Evolutionary conservation across 2,113 vertebrate species (phyloP).

Genomic region (Bubo blakistoni): DNA sequence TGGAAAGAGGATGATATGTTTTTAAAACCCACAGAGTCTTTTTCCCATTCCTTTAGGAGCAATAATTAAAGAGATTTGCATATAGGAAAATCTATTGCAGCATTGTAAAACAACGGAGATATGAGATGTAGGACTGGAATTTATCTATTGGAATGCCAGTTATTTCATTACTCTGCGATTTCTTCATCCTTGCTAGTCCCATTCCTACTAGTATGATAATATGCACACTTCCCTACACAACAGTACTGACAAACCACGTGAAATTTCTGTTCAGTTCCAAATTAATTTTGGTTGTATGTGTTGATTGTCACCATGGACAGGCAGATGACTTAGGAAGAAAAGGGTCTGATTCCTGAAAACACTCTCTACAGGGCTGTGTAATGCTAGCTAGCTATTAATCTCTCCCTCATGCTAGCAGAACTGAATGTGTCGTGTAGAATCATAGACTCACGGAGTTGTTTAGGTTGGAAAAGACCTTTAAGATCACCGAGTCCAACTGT

Average conservation of each 20-base stretch:
- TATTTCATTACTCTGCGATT: background rate
- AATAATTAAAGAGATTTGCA: background rate
- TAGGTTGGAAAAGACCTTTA: background rate
- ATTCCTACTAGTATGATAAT: background rate
- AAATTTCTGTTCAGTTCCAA: background rate
- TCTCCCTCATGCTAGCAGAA: background rate
- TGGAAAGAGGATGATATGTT: background rate
- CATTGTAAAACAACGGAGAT: background rate
- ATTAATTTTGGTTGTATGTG: background rate
- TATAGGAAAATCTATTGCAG: background rate
- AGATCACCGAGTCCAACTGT: background rate
- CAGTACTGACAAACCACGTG: background rate
- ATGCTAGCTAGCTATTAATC: background rate
- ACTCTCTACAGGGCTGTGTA: background rate
- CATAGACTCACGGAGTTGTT: background rate
- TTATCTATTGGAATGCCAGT: background rate
- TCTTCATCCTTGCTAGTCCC: background rate
- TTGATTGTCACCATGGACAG: background rate
- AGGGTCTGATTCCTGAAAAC: background rate
- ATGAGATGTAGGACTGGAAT: background rate
- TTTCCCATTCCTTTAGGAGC: background rate
- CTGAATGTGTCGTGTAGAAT: background rate
- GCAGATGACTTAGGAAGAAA: background rate
- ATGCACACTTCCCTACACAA: background rate
- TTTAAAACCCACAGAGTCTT: background rate